These are phyloP conservation scores for Hemicentrotus pulcherrimus DNA, from an alignment of 35 echinoderm and acorn worm species.

Conservation along the genomic window DNA sequence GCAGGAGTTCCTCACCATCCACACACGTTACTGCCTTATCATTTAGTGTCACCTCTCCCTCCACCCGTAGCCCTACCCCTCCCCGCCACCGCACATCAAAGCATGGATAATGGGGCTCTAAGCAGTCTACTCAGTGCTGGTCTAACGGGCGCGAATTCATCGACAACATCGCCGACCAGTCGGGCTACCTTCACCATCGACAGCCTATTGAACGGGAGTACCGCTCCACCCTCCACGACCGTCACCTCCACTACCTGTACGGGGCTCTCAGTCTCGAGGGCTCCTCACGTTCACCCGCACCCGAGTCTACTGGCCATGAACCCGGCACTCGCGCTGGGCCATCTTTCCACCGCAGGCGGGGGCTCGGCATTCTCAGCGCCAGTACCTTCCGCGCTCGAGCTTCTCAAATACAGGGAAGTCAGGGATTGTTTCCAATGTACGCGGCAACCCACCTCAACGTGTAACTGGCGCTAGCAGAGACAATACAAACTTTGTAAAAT, in stretches of 20 bases:
- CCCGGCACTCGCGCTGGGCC: constrained; percentile 5
- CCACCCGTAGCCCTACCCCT: constrained; percentile 89
- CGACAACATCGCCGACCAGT: constrained; percentile 69
- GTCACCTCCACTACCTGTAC: constrained; percentile 55
- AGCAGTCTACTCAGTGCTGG: constrained; percentile 70
- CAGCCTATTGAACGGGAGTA: constrained; percentile 67
- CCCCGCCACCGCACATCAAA: constrained; percentile 72
- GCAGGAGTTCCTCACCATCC: constrained; percentile 69
- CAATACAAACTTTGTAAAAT: constrained; percentile 4
- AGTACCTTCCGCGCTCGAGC: constrained; percentile 69
- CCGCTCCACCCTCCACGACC: constrained; percentile 51
- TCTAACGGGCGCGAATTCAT: constrained; percentile 57
- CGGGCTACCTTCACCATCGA: constrained; percentile 85
- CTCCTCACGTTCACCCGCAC: background rate
- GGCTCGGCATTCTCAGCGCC: constrained; percentile 76
- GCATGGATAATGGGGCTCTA: constrained; percentile 67
- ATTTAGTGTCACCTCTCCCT: constrained; percentile 87
- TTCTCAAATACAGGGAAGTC: constrained; percentile 83
- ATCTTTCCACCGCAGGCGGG: constrained; percentile 33
- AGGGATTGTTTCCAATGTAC: constrained; percentile 74
- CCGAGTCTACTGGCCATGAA: constrained; percentile 32
- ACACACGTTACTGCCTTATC: constrained; percentile 91
- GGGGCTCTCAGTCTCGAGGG: constrained; percentile 40
- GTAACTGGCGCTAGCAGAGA: constrained; percentile 60
- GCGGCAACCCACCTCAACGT: constrained; percentile 49